These are phyloP conservation scores for Caretta caretta DNA, from an alignment of 2,113 vertebrate species.

Conservation along the genomic window DNA sequence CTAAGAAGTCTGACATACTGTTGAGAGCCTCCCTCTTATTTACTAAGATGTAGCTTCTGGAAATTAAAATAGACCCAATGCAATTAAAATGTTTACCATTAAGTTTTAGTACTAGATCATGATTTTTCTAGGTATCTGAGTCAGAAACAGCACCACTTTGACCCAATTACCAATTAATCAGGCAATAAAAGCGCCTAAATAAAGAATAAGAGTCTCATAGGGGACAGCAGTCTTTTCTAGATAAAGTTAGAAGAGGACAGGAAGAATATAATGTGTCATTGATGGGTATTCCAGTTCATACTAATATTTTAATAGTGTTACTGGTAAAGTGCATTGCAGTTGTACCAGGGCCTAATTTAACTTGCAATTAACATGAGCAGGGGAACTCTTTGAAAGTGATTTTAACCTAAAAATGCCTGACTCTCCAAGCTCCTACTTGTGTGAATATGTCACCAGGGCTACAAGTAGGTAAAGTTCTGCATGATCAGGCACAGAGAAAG, in stretches of 20 bases:
- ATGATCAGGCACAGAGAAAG: background rate
- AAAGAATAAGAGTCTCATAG: background rate
- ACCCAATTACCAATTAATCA: background rate
- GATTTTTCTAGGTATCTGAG: background rate
- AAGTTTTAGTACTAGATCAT: background rate
- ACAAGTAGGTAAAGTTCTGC: background rate
- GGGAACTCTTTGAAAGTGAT: background rate
- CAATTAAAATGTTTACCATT: background rate
- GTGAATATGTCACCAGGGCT: background rate
- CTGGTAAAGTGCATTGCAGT: background rate
- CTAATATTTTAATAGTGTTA: background rate
- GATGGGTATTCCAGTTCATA: background rate
- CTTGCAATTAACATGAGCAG: background rate
- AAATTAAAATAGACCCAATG: background rate
- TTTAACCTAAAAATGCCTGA: background rate
- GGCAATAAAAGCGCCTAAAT: background rate
- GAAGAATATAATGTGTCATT: background rate
- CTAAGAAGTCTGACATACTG: background rate
- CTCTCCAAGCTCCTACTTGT: background rate
- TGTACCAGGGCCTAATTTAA: background rate
- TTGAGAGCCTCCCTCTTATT: background rate
- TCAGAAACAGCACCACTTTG: background rate
- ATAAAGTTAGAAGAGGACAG: background rate
- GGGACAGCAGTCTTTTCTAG: background rate
- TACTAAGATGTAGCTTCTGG: background rate